Base-by-base conservation (phyloP, 2,113 vertebrate genomes). In the Hippocampus mohnikei region DNA sequence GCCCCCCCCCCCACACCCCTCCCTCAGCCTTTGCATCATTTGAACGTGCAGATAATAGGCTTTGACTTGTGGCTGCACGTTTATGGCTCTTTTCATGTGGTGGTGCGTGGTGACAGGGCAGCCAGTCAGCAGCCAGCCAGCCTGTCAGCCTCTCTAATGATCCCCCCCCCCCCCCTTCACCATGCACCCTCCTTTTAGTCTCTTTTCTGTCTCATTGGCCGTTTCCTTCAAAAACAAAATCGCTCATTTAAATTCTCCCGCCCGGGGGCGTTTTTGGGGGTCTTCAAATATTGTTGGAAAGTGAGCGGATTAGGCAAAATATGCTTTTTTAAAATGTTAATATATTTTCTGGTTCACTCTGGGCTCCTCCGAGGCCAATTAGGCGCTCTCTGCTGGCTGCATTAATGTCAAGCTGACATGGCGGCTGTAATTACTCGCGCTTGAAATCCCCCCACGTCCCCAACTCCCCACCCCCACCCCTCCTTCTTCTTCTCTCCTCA, bases 281-380 rank as follows among this genome's bases (percentile, higher is more conserved):
- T 98, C 96, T 98, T 99, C 97, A 99, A 99, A 99, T 99, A 99
- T 98, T 99, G 97, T 99, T 98, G 96, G 95, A 99, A 99, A 99
- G 96, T 99, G 97, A 99, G 98, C 95, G 96, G 96, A 98, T 99
- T 99, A 99, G 96, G 96, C 96, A 98, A 98, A 99, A 99, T 99
- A 99, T 99, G 97, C 94, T 99, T 98, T 98, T 99, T 99, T 97
- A 95, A 98, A 99, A 99, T 99, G 97, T 98, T 99, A 98, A 98
- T 99, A 98, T 96, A 98, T 99, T 98, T 99, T 98, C 96, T 98
- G 96, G 97, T 99, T 98, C 95, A 98, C 95, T 98, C 96, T 98
- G 58, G 58, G 58, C 96, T 98, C 96, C 96, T 98, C 96, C 95
- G 97, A 99, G 96, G 97, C 97, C 97, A 99, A 99, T 99, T 99